phyloP scores from a whole-genome alignment of 2,113 vertebrate genomes.

The Silurus asotus region DNA sequence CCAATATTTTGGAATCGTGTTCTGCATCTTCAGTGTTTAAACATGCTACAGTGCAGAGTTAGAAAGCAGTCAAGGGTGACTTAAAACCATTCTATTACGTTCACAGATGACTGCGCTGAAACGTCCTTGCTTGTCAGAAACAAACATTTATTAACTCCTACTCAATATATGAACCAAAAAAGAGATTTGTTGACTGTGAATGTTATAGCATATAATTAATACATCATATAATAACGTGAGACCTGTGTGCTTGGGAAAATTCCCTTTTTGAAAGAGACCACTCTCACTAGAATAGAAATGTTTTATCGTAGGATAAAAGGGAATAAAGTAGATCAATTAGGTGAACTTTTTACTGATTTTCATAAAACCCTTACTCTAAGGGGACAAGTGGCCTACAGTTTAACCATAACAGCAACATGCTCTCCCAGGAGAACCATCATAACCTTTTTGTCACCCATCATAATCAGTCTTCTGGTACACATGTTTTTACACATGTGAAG shows the following conservation, averaged over 20 bases:
- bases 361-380: neutral
- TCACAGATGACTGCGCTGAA: neutral
- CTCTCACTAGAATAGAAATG: neutral
- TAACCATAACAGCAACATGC: neutral
- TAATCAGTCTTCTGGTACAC: neutral
- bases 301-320: neutral
- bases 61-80: neutral
- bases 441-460: slow-evolving; percentile 1
- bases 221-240: neutral
- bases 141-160: neutral
- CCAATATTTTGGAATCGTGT: neutral
- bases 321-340: neutral
- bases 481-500: neutral
- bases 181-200: neutral
- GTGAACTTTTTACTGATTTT: neutral
- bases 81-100: slow-evolving; percentile 4
- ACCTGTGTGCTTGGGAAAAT: neutral
- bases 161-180: neutral
- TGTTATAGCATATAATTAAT: neutral
- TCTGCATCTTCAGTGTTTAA: too few species aligned
- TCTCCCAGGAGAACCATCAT: neutral
- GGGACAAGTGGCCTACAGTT: neutral
- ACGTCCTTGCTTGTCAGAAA: neutral
- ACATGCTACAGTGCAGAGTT: neutral
- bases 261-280: neutral